These are phyloP conservation scores for Hydropsyche betteni DNA, from an alignment of 2,888 invertebrate genomes.

Conservation along the genomic window DNA sequence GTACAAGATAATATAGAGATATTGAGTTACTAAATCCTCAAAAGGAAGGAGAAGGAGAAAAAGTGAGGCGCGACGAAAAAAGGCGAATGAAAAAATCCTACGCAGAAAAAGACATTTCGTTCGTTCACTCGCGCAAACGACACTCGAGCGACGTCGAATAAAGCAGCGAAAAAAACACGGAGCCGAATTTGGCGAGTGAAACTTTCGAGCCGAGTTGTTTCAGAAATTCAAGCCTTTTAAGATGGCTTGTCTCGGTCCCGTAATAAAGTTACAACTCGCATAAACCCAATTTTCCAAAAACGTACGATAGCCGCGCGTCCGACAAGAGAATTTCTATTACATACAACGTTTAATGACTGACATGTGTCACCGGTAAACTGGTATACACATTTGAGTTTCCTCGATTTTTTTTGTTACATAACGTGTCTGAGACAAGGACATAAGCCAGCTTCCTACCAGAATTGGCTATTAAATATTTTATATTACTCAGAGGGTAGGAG, in stretches of 20 bases:
- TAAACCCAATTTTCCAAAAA: constrained; percentile 19
- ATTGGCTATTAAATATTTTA: not conserved
- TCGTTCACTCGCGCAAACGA: constrained; percentile 8
- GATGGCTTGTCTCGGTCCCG: not conserved
- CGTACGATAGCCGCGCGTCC: not conserved
- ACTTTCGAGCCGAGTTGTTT: constrained; percentile 25
- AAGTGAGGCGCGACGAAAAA: not conserved
- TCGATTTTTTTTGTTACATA: too few relatives aligned
- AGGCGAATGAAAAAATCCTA: not conserved
- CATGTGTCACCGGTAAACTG: too few relatives aligned
- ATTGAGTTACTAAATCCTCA: constrained; percentile 29
- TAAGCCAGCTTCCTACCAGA: not conserved
- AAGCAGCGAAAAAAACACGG: constrained; percentile 12
- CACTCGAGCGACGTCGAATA: constrained; percentile 26
- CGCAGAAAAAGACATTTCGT: constrained; percentile 16
- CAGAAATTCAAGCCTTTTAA: constrained; percentile 25
- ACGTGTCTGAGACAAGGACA: not conserved
- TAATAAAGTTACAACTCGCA: constrained; percentile 30
- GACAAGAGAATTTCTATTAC: too few relatives aligned
- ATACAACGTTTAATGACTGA: too few relatives aligned
- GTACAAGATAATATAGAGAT: constrained; percentile 25
- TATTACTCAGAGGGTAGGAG: not conserved
- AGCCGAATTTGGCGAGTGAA: constrained; percentile 12
- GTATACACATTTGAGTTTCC: too few relatives aligned
- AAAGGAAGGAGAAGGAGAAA: constrained; percentile 2